Evolutionary conservation across 2,888 invertebrate genomes (phyloP), one percentile per base, ranked within the genome.

Genomic region (Epinotia demarniana): DNA sequence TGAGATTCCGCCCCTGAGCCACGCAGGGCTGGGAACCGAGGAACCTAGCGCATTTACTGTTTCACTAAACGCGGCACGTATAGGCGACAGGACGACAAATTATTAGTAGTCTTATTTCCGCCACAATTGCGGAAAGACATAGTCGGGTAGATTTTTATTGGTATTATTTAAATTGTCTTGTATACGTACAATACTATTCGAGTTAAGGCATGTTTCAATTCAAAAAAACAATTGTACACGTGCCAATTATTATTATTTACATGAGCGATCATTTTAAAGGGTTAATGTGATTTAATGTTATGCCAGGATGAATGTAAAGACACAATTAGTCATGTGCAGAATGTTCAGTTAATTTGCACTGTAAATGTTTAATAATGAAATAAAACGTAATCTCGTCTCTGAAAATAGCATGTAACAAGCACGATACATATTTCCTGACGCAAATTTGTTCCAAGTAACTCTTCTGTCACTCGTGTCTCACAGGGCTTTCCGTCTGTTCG

Each of bases 1-100:
- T 84, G 88, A 85, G 89, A 88, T 89, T 88, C 86, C 86, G 80
- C 85, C 89, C 87, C 83, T 76, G 79, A 77, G 80, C 80, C 79
- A 78, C 79, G 80, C 83, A 78, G 78, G 64, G 66, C 73, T 63
- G 66, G 73, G 77, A 72, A 73, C 77, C 80, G 81, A 78, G 81
- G 78, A 76, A 73, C 79, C 11, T 27, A 67, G 23, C 23, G 58
- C 11, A n/a, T 60, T 23, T 46, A 18, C 43, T 60, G 23, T 69
- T 69, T 69, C 46, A 27, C 13, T 69, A 23, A n/a, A 23, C 13
- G 11, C 43, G 23, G 4, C 5, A 19, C 33, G n/a, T 6, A 12
- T n/a, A 61, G 13, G 23, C 64, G n/a, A 23, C 3, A 23, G 49
- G 64, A 66, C 27, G 18, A 18, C 18, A 43, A 39, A 43, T 62